phyloP scores from a whole-genome alignment of 2,888 invertebrate species.

The Serripes groenlandicus region DNA sequence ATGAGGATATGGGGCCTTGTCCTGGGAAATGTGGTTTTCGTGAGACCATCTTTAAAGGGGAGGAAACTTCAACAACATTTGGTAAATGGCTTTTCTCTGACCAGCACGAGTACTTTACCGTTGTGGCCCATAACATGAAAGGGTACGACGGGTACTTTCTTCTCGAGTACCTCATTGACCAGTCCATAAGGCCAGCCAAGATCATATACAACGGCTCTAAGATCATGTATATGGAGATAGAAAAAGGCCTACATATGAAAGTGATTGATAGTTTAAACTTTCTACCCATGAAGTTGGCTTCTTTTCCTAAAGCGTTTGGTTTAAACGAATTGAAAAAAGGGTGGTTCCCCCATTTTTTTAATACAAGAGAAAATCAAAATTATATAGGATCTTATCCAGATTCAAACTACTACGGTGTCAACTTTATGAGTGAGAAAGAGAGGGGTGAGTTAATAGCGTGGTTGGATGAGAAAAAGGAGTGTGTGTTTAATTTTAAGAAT shows the following conservation, averaged over 20 bases:
- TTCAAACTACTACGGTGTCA: constrained; percentile 21
- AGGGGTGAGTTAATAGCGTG: constrained; percentile 42
- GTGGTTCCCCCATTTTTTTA: constrained; percentile 43
- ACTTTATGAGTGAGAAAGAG: constrained; percentile 40
- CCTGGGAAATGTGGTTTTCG: constrained; percentile 51
- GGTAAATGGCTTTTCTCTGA: constrained; percentile 51
- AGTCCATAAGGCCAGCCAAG: constrained; percentile 45
- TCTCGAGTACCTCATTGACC: constrained; percentile 55
- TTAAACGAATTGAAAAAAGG: constrained; percentile 35
- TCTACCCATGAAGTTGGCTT: constrained; percentile 56
- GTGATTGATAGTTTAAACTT: constrained; percentile 44
- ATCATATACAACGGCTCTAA: constrained; percentile 49
- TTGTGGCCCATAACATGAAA: constrained; percentile 55
- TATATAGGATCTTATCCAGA: constrained; percentile 42
- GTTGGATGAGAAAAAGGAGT: constrained; percentile 26
- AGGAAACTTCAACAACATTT: constrained; percentile 36
- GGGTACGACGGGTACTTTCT: constrained; percentile 56
- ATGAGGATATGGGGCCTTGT: constrained; percentile 50
- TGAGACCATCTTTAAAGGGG: constrained; percentile 50
- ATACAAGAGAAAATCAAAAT: constrained; percentile 49
- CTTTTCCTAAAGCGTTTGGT: constrained; percentile 54
- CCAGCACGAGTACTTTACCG: constrained; percentile 42
- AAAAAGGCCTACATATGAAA: constrained; percentile 31
- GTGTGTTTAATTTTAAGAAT: constrained; percentile 51
- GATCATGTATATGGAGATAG: constrained; percentile 54